These are phyloP conservation scores for Numenius phaeopus DNA, from an alignment of 2,797 vertebrate species.

Conservation along the genomic window DNA sequence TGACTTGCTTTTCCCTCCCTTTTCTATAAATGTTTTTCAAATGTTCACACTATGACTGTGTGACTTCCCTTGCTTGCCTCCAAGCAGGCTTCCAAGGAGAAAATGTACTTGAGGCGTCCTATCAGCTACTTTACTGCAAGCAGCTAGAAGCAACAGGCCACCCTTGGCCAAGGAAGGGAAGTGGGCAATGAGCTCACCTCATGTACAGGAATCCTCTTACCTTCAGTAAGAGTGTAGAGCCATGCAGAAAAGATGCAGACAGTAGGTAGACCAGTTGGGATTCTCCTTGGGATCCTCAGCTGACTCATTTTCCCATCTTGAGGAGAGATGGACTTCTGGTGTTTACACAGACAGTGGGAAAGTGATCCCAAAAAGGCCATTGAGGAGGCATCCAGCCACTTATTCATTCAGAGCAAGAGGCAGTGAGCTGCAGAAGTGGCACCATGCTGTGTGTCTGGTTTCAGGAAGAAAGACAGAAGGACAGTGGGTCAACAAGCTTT, in stretches of 20 bases:
- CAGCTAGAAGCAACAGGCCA: background rate
- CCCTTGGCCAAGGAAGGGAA: background rate
- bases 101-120: background rate
- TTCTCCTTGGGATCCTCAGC: background rate
- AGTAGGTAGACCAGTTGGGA: background rate
- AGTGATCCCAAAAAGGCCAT: background rate
- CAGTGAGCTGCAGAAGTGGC: background rate
- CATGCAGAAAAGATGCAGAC: background rate
- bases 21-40: conserved; percentile 57
- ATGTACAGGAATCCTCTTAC: background rate
- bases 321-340: background rate
- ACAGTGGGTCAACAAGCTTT: background rate
- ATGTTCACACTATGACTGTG: background rate
- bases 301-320: background rate
- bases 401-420: background rate
- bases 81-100: background rate
- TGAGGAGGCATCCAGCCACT: background rate
- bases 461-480: background rate
- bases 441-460: background rate
- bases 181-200: background rate
- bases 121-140: background rate
- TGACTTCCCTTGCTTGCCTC: conserved; percentile 15
- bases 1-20: background rate
- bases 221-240: background rate
- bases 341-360: background rate